Percentiles rank a stretch among this genome's conserved stretches.
phyloP scores from a whole-genome alignment of 2,797 vertebrate species.

The Channallabes apus region DNA sequence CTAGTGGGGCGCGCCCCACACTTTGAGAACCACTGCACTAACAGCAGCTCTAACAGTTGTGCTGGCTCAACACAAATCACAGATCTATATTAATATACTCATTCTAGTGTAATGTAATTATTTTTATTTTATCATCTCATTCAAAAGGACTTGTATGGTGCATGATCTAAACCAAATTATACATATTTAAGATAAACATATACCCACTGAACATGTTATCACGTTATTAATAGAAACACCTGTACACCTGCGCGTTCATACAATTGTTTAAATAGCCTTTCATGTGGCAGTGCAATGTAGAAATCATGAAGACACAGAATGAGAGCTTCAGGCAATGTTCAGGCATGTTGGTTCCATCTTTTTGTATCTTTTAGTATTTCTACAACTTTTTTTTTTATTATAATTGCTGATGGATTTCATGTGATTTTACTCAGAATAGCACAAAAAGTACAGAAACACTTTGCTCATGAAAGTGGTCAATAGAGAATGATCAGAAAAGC shows the following conservation, averaged over 20 bases:
- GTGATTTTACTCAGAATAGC: no score
- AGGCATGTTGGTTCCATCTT: no score
- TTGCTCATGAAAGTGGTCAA: background rate
- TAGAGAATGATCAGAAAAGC: background rate
- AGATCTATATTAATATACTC: background rate
- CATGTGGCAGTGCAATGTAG: background rate
- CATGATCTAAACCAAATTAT: background rate
- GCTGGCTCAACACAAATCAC: background rate
- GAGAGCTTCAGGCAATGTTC: no score
- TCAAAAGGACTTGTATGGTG: background rate
- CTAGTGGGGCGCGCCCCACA: no score
- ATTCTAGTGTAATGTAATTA: background rate
- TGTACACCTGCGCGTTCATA: background rate
- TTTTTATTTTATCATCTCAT: background rate
- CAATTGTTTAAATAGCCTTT: no score
- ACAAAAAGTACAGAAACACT: no score
- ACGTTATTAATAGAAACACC: background rate
- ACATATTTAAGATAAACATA: background rate
- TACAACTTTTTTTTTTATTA: no score
- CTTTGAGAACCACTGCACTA: no score
- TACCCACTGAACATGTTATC: background rate
- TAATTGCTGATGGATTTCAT: no score
- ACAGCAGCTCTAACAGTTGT: background rate
- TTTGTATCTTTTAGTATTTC: no score
- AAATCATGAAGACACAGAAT: background rate